Conservation (phyloP, 2,888 invertebrate species). For the Cryptocephalus primarius region DNA sequence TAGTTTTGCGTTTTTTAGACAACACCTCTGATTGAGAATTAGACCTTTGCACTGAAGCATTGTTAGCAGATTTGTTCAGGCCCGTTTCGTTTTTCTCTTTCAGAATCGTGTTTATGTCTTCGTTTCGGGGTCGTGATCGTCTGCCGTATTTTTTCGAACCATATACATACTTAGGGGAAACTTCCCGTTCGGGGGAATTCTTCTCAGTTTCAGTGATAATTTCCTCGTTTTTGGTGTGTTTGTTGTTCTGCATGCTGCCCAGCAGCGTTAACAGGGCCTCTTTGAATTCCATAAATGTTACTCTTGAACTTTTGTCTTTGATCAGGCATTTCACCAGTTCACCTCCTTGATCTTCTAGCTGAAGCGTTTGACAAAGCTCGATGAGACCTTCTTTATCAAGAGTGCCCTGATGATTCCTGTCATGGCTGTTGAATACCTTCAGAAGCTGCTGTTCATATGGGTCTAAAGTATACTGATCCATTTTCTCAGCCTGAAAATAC, state of each 20-base stretch:
- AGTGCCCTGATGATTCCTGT: slow-evolving; percentile 56
- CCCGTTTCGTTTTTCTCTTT: slow-evolving; percentile 34
- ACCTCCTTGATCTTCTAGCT: slow-evolving; percentile 61
- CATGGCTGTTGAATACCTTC: slow-evolving; percentile 70
- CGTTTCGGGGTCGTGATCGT: slow-evolving; percentile 50
- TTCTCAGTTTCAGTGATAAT: slow-evolving; percentile 27
- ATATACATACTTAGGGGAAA: slow-evolving; percentile 60
- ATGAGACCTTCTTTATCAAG: slow-evolving; percentile 55
- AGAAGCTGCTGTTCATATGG: slow-evolving; percentile 75
- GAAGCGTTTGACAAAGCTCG: slow-evolving; percentile 63
- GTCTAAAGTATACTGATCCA: slow-evolving; percentile 38
- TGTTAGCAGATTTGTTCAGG: slow-evolving; percentile 20
- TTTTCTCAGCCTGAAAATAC: not conserved
- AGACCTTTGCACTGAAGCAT: slow-evolving; percentile 41
- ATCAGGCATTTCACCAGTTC: slow-evolving; percentile 39
- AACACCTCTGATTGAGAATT: slow-evolving; percentile 46
- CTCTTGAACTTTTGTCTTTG: slow-evolving; percentile 39
- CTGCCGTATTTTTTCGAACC: slow-evolving; percentile 69
- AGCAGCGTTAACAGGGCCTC: slow-evolving; percentile 62
- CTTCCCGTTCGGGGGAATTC: slow-evolving; percentile 54
- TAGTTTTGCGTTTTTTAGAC: slow-evolving; percentile 39
- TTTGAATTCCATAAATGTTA: slow-evolving; percentile 65
- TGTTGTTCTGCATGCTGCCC: slow-evolving; percentile 38
- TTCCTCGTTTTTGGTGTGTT: slow-evolving; percentile 13
- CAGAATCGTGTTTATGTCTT: slow-evolving; percentile 26